Evolutionary conservation across 64 coral and sea anemone species (phyloP).

Genomic region (Montipora sp.): DNA sequence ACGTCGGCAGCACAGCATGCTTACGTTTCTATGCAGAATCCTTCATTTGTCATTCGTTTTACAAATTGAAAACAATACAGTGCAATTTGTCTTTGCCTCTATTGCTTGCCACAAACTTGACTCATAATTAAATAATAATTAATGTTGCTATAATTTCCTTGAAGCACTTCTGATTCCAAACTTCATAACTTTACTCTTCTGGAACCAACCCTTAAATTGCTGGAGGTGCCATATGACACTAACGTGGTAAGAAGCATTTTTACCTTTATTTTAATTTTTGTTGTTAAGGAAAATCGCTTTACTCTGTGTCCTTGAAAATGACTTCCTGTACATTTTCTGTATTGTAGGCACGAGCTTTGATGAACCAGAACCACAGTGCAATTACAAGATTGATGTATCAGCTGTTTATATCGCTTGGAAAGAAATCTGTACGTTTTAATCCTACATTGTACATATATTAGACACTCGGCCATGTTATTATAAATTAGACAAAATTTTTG

Average conservation of each 20-base stretch:
- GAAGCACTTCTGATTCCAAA: conserved; percentile 95
- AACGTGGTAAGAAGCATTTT: conserved; percentile 82
- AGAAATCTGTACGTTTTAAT: conserved; percentile 73
- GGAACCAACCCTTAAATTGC: conserved; percentile 90
- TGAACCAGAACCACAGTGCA: conserved; percentile 96
- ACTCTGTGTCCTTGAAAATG: too few relatives aligned
- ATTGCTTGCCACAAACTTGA: not conserved
- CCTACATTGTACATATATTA: not conserved
- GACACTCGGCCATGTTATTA: too few relatives aligned
- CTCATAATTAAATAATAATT: not conserved
- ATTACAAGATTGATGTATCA: conserved; percentile 94
- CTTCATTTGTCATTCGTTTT: too few relatives aligned
- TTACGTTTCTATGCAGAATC: too few relatives aligned
- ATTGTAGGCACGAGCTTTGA: conserved; percentile 81
- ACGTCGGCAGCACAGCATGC: too few relatives aligned
- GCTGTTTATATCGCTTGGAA: conserved; percentile 93
- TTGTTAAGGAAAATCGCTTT: not conserved
- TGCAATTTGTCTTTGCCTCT: not conserved
- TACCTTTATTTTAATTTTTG: not conserved
- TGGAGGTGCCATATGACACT: conserved; percentile 96
- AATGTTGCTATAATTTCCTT: conserved; percentile 10
- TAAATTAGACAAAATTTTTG: too few relatives aligned
- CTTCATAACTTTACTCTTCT: conserved; percentile 96
- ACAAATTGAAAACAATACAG: not conserved
- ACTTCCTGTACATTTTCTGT: not conserved